Conservation (phyloP, 1,140 invertebrate species). For the Formica selysi region DNA sequence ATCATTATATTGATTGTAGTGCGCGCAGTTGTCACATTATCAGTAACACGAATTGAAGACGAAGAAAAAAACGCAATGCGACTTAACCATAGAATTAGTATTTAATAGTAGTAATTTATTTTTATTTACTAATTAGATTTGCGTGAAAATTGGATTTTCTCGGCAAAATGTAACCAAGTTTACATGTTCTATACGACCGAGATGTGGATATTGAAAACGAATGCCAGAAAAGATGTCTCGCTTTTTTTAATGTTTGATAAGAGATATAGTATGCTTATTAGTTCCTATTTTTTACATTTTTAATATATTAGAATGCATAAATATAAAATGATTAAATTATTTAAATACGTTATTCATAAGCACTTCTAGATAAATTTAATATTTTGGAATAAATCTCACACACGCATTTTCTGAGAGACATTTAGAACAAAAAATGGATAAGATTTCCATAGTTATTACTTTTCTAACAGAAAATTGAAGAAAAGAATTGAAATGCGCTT, state of each 20-base stretch:
- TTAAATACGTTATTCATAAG: neutral
- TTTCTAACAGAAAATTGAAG: neutral
- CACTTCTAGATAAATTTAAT: neutral
- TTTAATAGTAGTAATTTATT: too few relatives aligned
- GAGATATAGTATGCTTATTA: too few relatives aligned
- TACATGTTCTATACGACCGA: neutral
- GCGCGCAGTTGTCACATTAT: neutral
- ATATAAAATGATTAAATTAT: neutral
- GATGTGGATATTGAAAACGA: neutral
- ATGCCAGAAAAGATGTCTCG: neutral
- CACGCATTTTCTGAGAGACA: neutral
- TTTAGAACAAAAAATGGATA: neutral
- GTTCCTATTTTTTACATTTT: too few relatives aligned
- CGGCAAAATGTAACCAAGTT: neutral
- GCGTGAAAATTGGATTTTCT: neutral
- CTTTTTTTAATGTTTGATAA: neutral
- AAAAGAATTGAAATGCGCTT: neutral
- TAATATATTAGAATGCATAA: too few relatives aligned
- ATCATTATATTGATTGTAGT: neutral
- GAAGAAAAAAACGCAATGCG: neutral
- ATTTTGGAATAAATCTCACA: neutral
- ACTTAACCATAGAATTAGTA: neutral
- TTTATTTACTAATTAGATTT: slow-evolving; percentile 9
- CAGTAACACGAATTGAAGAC: slow-evolving; percentile 8
- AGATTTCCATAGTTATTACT: neutral